phyloP scores from a whole-genome alignment of 2,888 invertebrate genomes.

The Hydraecia micacea region DNA sequence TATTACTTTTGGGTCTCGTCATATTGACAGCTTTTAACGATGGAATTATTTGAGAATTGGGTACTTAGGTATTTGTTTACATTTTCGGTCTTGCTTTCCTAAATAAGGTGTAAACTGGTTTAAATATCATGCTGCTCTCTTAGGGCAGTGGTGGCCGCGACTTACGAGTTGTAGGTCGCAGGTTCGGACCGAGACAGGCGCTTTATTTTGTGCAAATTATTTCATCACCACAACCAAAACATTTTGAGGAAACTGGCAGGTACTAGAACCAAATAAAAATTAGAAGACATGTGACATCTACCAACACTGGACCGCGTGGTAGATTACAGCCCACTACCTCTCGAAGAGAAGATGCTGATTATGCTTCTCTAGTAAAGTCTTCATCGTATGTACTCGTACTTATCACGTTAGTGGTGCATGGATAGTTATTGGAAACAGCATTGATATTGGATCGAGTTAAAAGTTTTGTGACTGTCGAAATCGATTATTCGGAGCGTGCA shows the following conservation, averaged over 20 bases:
- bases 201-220: too few relatives aligned
- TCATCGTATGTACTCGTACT: not conserved
- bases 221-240: too few relatives aligned
- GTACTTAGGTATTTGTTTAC: not conserved
- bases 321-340: too few relatives aligned
- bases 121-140: not conserved
- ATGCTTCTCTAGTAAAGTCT: not conserved
- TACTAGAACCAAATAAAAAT: too few relatives aligned
- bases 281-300: too few relatives aligned
- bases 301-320: too few relatives aligned
- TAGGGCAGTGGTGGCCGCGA: not conserved
- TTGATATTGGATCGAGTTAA: not conserved
- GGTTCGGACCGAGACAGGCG: too few relatives aligned
- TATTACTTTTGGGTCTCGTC: not conserved
- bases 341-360: too few relatives aligned
- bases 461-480: conserved; percentile 7
- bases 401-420: not conserved
- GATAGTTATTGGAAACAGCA: not conserved
- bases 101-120: not conserved
- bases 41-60: not conserved
- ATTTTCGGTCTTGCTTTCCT: not conserved
- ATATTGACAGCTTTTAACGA: not conserved
- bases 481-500: not conserved
- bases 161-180: too few relatives aligned
- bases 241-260: too few relatives aligned